Evolutionary conservation across 53 echinoderm and acorn worm genomes (phyloP).

Genomic region (Patiria pectinifera): DNA sequence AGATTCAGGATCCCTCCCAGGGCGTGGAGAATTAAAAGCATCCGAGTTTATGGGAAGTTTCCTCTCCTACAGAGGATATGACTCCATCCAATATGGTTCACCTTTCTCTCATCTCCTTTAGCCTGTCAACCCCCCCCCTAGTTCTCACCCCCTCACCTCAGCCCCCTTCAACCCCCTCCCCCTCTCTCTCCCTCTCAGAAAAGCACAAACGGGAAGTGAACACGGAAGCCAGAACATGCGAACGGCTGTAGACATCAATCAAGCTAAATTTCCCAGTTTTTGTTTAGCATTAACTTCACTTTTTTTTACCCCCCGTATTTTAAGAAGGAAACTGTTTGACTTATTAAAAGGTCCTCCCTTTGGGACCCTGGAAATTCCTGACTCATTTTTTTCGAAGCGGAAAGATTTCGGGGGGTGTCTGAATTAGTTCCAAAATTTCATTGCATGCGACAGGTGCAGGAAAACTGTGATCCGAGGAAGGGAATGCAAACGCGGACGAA

Average conservation of each 20-base stretch:
- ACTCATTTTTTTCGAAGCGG: slow-evolving; percentile 39
- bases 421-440: slow-evolving; percentile 55
- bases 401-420: background rate
- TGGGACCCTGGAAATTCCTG: slow-evolving; percentile 1
- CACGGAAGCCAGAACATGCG: slow-evolving; percentile 16
- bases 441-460: slow-evolving; percentile 21
- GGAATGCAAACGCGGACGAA: background rate
- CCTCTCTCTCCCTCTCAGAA: background rate
- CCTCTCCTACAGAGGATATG: slow-evolving; percentile 43
- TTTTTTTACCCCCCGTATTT: background rate
- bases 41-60: slow-evolving; percentile 50
- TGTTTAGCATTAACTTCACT: slow-evolving; percentile 1
- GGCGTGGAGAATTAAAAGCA: slow-evolving; percentile 54
- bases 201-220: background rate
- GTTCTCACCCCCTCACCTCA: background rate
- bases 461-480: background rate
- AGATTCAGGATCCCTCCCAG: slow-evolving; percentile 23
- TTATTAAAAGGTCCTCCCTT: background rate
- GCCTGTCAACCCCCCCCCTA: background rate
- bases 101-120: slow-evolving; percentile 10
- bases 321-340: background rate
- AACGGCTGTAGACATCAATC: slow-evolving; percentile 52
- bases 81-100: background rate
- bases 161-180: background rate
- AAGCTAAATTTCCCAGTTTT: slow-evolving; percentile 10